Percentiles rank a stretch among this genome's conserved stretches.
phyloP scores from a whole-genome alignment of 2,797 vertebrate genomes.

The Simalia tracyae region DNA sequence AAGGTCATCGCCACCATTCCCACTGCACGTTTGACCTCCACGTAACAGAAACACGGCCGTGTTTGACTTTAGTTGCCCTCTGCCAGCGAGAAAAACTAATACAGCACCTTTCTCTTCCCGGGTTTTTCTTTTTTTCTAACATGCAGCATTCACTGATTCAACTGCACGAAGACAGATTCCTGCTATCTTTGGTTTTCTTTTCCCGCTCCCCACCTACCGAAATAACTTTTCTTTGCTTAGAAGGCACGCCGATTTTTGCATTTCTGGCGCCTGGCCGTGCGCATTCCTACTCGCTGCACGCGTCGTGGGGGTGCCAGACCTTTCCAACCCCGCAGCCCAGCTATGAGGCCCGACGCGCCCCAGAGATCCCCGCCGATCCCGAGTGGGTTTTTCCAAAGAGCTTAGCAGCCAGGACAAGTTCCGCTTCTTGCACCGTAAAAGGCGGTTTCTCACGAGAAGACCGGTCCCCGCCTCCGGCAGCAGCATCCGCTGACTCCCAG shows the following conservation, averaged over 20 bases:
- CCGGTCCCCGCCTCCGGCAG: background rate
- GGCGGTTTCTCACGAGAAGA: background rate
- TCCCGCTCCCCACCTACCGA: background rate
- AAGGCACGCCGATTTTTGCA: background rate
- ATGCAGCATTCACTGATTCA: background rate
- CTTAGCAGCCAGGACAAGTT: background rate
- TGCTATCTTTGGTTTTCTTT: background rate
- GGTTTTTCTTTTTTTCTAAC: background rate
- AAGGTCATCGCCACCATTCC: conserved; percentile 15
- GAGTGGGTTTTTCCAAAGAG: background rate
- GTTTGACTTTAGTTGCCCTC: conserved; percentile 2
- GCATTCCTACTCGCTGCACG: background rate
- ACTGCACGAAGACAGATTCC: background rate
- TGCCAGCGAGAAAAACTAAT: background rate
- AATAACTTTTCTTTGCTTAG: background rate
- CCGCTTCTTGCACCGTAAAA: background rate
- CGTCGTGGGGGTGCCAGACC: background rate
- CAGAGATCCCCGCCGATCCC: too few species aligned
- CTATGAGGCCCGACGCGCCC: background rate
- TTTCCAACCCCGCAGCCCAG: background rate
- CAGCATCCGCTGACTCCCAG: background rate
- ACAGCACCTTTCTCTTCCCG: background rate
- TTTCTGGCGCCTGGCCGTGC: too few species aligned
- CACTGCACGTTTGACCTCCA: conserved; percentile 19
- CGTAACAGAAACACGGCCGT: too few species aligned